Evolutionary conservation across 92 coral and sea anemone species (phyloP), one percentile per base, ranked within the genome.

Genomic region (Epizoanthus rinbou): DNA sequence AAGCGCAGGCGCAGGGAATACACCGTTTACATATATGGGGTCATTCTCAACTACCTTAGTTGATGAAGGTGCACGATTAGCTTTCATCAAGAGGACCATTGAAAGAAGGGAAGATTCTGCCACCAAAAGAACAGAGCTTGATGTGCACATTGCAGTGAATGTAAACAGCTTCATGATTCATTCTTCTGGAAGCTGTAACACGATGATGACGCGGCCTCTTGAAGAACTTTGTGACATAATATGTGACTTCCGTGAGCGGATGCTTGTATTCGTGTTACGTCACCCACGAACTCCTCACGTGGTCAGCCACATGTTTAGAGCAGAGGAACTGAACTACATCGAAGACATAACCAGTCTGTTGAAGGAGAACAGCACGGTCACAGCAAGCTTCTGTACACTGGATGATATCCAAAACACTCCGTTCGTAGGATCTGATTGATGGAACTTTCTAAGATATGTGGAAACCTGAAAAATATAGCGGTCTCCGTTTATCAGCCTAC

Each of bases 271-370:
- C 4, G 80, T 74, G 31, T 52, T 74, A 41, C 80, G 64, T 25
- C 80, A 53, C 25, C 64, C 64, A 17, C 47, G 54, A 74, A 31
- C 56, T 15, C 80, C 80, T 5, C 65, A 74, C 3, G 57, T 74
- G 18, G 80, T 74, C 13, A 53, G 80, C 52, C 80, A 74, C 57
- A 43, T 74, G 80, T 74, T 74, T 74, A 57, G 37, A 56, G 80
- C 65, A 22, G 80, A 56, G 5, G 33, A 74, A 31, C 25, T 14
- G 33, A 24, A 24, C 64, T 54, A 23, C 64, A 16, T 74, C 3
- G 45, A 53, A 3, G 80, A 74, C 16, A 53, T 74, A 28, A n/a
- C 65, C 33, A 62, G 45, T 62, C 8, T 56, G 24, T 31, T 74
- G 19, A 74, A 74, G 28, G 80, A 22, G 41, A 74, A 74, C 47